Base-by-base conservation (phyloP, 2,113 vertebrate species). In the Dromaius novaehollandiae region DNA sequence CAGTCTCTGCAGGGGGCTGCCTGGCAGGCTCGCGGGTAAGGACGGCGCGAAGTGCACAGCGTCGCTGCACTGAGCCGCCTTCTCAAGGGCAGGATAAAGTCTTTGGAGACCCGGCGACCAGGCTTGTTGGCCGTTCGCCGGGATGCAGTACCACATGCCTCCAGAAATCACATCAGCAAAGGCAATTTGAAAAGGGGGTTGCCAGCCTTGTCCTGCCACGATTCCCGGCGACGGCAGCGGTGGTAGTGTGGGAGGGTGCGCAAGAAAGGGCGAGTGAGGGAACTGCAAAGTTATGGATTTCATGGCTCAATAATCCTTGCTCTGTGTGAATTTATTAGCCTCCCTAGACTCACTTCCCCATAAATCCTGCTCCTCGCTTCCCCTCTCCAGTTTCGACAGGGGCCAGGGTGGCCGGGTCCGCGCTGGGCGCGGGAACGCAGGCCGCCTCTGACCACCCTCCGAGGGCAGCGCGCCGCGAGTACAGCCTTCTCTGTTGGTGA, bases 201-300 rank as follows among this genome's bases (percentile, higher is more conserved):
- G 8, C 56, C 24, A 82, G 15, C 1, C 1, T 22, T 1, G 1
- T 60, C 24, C 38, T 42, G 1, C 46, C 46, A 6, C 17, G 46
- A 18, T 48, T 18, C 46, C 46, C 18, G 16, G 44, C 44, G 14
- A 6, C 44, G 6, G 0, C 55, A 88, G 8, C 13, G 4, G 2
- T 79, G 11, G 42, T 42, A 82, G 16, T 19, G 15, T 7, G 24
- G 30, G 25, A 65, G 30, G 5, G 4, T 38, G 28, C 14, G 42
- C 48, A 66, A 71, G 7, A 0, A 0, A 77, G 46, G 17, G 38
- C 0, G 0, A 24, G 11, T 76, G 58, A 82, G 15, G 38, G 51
- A 88, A 85, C 69, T 85, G 51, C 0, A 2, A 10, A 82, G 18
- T 46, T 7, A 6, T 91, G 20, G 58, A 70, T 86, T 77, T 87